Evolutionary conservation across 2,888 invertebrate species (phyloP), one percentile per base, ranked within the genome.

Genomic region (Odontothrips loti): DNA sequence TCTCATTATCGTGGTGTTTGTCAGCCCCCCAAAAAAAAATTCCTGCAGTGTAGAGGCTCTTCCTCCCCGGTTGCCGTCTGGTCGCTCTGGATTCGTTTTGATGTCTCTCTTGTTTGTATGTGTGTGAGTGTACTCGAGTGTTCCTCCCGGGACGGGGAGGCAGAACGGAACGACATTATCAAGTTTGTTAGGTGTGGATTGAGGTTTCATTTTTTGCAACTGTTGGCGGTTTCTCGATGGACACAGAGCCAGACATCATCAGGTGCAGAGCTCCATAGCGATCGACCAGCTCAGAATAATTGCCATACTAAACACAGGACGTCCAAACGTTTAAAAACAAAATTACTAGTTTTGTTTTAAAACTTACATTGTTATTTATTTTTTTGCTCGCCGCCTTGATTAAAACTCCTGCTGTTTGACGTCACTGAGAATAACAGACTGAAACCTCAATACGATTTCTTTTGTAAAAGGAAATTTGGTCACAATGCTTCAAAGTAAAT

Each of bases 401-500:
- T 23, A 75, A 23, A 75, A 27, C 68, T 12, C 9, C 8, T 12
- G 68, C 68, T 6, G 68, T 27, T 23, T 27, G 23, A 27, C 12
- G 68, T 75, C 12, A 12, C 68, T 75, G 68, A 75, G 68, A 75
- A 75, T 20, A 75, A 75, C 68, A 75, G 68, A 75, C 68, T 75
- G 68, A 75, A 75, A 75, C 68, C 27, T 75, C 68, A 75, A 27
- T 23, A 27, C 20, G 20, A 58, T 20, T 20, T 58, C 58, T 17
- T 17, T 20, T 58, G 58, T 43, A 43, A 43, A 43, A 6, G 34
- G 34, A 43, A 4, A 43, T 43, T 43, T 43, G 34, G 34, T 43
- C 34, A 43, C 6, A 43, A 43, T 4, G 34, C 34, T 43, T 43
- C 34, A 58, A 58, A 58, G 58, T 58, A 58, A 11, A 58, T 15